Evolutionary conservation across 2,113 vertebrate genomes (phyloP).

Genomic region (Cottus gobio): DNA sequence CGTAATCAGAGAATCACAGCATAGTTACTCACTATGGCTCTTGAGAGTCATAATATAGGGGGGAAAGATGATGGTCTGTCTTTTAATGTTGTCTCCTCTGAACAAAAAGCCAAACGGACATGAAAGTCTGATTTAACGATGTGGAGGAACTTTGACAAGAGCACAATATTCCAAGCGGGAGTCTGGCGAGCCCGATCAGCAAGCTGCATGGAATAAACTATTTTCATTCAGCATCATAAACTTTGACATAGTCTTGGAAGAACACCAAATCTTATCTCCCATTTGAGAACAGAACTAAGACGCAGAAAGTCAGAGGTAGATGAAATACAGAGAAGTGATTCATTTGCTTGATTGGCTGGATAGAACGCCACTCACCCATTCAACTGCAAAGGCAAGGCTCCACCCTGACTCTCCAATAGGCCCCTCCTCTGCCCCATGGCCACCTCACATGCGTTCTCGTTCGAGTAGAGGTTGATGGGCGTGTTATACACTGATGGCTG

Average conservation of each 20-base stretch:
- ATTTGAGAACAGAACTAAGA: not conserved
- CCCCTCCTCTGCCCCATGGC: constrained; percentile 92
- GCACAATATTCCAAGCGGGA: constrained; percentile 5
- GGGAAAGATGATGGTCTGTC: not conserved
- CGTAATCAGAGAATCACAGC: constrained; percentile 35
- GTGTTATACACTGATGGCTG: constrained; percentile 88
- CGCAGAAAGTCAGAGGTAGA: not conserved
- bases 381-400: constrained; percentile 85
- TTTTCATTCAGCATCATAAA: not conserved
- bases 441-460: constrained; percentile 88
- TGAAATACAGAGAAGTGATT: not conserved
- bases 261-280: not conserved
- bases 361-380: constrained; percentile 92
- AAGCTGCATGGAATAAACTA: not conserved
- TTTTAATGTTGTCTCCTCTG: not conserved
- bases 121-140: constrained; percentile 21
- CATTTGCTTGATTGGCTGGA: constrained; percentile 21
- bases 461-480: constrained; percentile 84
- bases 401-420: constrained; percentile 89
- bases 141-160: constrained; percentile 10
- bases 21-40: constrained; percentile 45
- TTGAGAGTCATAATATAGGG: constrained; percentile 13
- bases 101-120: constrained; percentile 20
- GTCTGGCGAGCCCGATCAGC: not conserved
- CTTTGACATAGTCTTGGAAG: not conserved